Conservation (phyloP, 1,140 invertebrate species). For the Meloidogyne chitwoodi region DNA sequence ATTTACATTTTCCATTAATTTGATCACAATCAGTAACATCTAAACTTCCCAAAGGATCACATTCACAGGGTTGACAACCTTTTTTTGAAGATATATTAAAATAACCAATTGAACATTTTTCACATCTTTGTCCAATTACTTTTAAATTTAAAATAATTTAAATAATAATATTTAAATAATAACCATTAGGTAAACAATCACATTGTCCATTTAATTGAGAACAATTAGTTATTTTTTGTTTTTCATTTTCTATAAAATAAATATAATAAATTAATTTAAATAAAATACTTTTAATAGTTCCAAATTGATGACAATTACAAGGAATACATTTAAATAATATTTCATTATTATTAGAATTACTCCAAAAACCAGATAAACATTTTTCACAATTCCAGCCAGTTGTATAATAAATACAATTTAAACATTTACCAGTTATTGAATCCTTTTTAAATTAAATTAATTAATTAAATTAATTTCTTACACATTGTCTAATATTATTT, state of each 20-base stretch:
- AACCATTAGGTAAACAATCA: conserved; percentile 74
- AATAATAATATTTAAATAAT: background rate
- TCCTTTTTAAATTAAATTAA: conserved; percentile 60
- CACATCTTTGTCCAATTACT: conserved; percentile 1
- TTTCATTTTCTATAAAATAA: conserved; percentile 47
- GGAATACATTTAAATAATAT: conserved; percentile 40
- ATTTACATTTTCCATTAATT: conserved; percentile 72
- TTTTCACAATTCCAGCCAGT: conserved; percentile 77
- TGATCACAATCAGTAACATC: conserved; percentile 71
- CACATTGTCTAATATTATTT: conserved; percentile 86
- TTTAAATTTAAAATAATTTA: background rate
- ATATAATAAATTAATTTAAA: no score
- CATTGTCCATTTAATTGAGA: conserved; percentile 79
- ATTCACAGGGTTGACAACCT: conserved; percentile 79
- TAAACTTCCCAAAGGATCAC: conserved; percentile 80
- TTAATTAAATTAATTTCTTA: background rate
- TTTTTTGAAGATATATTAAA: conserved; percentile 69
- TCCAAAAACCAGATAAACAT: conserved; percentile 73
- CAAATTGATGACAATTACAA: conserved; percentile 71
- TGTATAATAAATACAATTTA: conserved; percentile 93
- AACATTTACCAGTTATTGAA: conserved; percentile 82
- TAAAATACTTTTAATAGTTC: no score
- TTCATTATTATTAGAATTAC: conserved; percentile 55
- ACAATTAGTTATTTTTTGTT: conserved; percentile 65
- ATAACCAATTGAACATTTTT: conserved; percentile 64